These are phyloP conservation scores for Labeo rohita DNA, from an alignment of 2,113 vertebrate species.

Conservation along the genomic window DNA sequence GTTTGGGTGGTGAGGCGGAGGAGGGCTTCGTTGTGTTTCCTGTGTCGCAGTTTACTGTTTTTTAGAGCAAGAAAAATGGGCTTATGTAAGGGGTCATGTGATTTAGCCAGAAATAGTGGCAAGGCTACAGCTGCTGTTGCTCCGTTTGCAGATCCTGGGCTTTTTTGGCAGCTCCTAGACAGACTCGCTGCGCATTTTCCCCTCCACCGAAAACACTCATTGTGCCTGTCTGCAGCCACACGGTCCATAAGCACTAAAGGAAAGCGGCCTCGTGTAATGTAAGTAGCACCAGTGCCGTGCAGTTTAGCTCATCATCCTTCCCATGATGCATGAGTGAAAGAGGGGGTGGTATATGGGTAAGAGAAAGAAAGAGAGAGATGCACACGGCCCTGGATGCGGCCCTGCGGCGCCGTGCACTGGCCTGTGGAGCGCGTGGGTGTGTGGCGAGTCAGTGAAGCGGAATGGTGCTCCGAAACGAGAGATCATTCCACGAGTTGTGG, in stretches of 20 bases:
- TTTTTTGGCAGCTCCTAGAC: conserved; percentile 76
- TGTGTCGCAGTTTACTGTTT: conserved; percentile 84
- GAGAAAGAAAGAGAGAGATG: conserved; percentile 42
- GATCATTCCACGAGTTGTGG: conserved; percentile 74
- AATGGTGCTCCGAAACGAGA: conserved; percentile 75
- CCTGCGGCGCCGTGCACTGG: conserved; percentile 20
- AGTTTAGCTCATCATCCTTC: conserved; percentile 6
- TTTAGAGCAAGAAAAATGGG: conserved; percentile 86
- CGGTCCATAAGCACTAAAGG: no score
- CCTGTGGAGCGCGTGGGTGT: conserved; percentile 43
- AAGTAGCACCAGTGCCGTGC: not conserved
- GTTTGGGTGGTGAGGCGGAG: conserved; percentile 28
- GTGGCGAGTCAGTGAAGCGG: conserved; percentile 69
- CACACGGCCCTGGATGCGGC: conserved; percentile 62
- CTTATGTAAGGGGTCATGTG: conserved; percentile 86
- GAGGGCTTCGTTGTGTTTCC: conserved; percentile 73
- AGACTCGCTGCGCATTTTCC: conserved; percentile 70
- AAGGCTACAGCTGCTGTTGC: conserved; percentile 81
- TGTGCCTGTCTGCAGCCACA: conserved; percentile 18
- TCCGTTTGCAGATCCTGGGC: conserved; percentile 79
- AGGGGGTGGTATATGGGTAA: conserved; percentile 12
- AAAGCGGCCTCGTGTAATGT: not conserved
- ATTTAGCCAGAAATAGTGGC: conserved; percentile 84
- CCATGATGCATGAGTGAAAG: conserved; percentile 35
- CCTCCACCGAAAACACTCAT: conserved; percentile 62